Conservation (phyloP, 2,797 vertebrate genomes). For the Novumbra hubbsi region DNA sequence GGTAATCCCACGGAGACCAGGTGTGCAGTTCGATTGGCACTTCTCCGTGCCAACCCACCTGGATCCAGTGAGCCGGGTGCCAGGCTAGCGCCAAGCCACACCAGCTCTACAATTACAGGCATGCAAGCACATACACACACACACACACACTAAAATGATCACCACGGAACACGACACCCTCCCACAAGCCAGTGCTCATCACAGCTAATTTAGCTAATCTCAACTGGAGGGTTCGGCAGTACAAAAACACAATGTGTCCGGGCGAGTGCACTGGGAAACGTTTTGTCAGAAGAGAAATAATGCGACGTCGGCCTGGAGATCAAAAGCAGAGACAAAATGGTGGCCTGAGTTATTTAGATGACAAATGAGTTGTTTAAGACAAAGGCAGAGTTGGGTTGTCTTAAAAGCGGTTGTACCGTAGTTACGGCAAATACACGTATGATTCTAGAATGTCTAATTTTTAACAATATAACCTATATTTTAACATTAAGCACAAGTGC, state of each 20-base stretch:
- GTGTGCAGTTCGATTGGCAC: slow-evolving; percentile 66
- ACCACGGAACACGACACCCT: slow-evolving; percentile 62
- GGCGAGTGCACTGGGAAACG: slow-evolving; percentile 52
- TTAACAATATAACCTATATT: too few species aligned
- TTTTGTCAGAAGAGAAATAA: slow-evolving; percentile 50
- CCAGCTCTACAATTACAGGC: not conserved
- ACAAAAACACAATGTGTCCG: slow-evolving; percentile 62
- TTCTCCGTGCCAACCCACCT: slow-evolving; percentile 69
- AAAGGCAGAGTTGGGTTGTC: too few species aligned
- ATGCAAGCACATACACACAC: too few species aligned
- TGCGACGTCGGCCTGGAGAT: slow-evolving; percentile 32
- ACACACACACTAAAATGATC: not conserved
- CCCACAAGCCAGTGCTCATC: slow-evolving; percentile 70
- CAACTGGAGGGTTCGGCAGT: slow-evolving; percentile 59
- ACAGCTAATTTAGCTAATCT: slow-evolving; percentile 77
- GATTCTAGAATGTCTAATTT: too few species aligned
- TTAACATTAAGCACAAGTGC: too few species aligned
- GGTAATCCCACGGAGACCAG: slow-evolving; percentile 60
- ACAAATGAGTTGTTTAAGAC: not conserved
- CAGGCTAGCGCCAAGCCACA: slow-evolving; percentile 56
- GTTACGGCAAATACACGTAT: too few species aligned
- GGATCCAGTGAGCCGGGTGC: slow-evolving; percentile 52
- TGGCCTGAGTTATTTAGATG: not conserved
- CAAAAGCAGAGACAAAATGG: slow-evolving; percentile 32
- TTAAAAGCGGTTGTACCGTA: too few species aligned